Percentiles rank a stretch among this genome's conserved stretches.
Conservation (phyloP, 2,888 invertebrate genomes). For the Elmis aenea region DNA sequence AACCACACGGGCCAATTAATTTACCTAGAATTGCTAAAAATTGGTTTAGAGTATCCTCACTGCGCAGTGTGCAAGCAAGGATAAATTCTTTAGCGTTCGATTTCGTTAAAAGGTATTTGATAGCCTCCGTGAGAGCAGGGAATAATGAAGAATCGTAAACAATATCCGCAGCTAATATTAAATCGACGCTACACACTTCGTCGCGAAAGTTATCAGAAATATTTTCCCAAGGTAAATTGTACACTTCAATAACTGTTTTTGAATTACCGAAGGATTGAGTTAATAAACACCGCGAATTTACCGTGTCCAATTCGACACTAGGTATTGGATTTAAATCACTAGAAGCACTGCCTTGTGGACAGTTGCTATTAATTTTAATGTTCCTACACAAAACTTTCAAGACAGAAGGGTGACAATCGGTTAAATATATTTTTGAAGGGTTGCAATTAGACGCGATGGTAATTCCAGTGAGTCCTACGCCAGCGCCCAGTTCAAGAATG, state of each 20-base stretch:
- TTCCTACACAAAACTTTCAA: slow-evolving; percentile 59
- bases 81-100: slow-evolving; percentile 44
- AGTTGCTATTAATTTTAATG: slow-evolving; percentile 54
- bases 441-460: slow-evolving; percentile 53
- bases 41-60: slow-evolving; percentile 55
- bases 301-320: not conserved
- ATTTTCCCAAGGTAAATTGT: slow-evolving; percentile 51
- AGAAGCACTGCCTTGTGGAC: not conserved
- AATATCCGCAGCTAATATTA: slow-evolving; percentile 58
- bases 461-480: slow-evolving; percentile 69
- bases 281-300: too few species aligned
- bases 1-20: not conserved
- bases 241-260: slow-evolving; percentile 32
- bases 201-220: slow-evolving; percentile 33
- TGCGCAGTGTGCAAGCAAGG: slow-evolving; percentile 60
- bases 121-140: slow-evolving; percentile 44
- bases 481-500: slow-evolving; percentile 72
- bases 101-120: slow-evolving; percentile 44
- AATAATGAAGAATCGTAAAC: slow-evolving; percentile 57
- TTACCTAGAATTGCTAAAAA: slow-evolving; percentile 48
- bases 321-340: too few species aligned
- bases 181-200: slow-evolving; percentile 41
- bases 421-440: slow-evolving; percentile 55
- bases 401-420: slow-evolving; percentile 67
- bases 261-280: too few species aligned